Percentiles rank a stretch among this genome's conserved stretches.
phyloP scores from a whole-genome alignment of 2,888 invertebrate genomes.

The Calliopum simillimum region DNA sequence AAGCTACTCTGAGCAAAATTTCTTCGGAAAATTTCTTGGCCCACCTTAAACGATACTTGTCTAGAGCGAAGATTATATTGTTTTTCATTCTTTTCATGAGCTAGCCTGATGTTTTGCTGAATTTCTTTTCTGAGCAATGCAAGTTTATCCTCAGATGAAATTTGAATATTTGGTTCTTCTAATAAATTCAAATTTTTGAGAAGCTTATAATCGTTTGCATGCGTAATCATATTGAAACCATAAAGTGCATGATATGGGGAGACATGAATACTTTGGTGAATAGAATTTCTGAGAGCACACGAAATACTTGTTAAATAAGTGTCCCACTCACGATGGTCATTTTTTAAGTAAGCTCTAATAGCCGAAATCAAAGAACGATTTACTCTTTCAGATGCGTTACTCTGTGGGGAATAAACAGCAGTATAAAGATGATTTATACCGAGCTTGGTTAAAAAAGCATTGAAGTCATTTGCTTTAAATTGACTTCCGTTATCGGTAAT shows the following conservation, averaged over 20 bases:
- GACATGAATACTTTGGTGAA: constrained; percentile 32
- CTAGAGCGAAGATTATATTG: constrained; percentile 33
- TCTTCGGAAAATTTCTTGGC: constrained; percentile 31
- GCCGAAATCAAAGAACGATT: constrained; percentile 55
- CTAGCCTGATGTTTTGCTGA: constrained; percentile 20
- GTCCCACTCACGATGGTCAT: constrained; percentile 42
- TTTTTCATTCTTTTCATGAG: constrained; percentile 16
- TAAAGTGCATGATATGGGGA: constrained; percentile 37
- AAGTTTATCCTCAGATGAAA: constrained; percentile 2
- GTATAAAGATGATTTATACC: constrained; percentile 43
- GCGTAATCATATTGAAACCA: constrained; percentile 35
- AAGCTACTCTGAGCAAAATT: constrained; percentile 33
- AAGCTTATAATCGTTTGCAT: constrained; percentile 26
- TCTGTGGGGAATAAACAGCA: constrained; percentile 55
- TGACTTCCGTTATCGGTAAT: constrained; percentile 51
- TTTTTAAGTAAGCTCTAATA: constrained; percentile 42
- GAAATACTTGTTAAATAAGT: constrained; percentile 31
- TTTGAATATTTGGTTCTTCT: constrained; percentile 11
- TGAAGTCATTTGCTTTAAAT: constrained; percentile 42
- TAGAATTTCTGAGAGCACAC: constrained; percentile 33
- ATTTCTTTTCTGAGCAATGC: background rate
- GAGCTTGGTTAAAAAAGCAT: constrained; percentile 38
- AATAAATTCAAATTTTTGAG: constrained; percentile 16
- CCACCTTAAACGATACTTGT: constrained; percentile 10
- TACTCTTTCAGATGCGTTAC: constrained; percentile 55